A percentile compares a stretch with the other conserved stretches of the same genome.
Conservation (phyloP, 2,888 invertebrate genomes). For the Eupelmus urozonus region DNA sequence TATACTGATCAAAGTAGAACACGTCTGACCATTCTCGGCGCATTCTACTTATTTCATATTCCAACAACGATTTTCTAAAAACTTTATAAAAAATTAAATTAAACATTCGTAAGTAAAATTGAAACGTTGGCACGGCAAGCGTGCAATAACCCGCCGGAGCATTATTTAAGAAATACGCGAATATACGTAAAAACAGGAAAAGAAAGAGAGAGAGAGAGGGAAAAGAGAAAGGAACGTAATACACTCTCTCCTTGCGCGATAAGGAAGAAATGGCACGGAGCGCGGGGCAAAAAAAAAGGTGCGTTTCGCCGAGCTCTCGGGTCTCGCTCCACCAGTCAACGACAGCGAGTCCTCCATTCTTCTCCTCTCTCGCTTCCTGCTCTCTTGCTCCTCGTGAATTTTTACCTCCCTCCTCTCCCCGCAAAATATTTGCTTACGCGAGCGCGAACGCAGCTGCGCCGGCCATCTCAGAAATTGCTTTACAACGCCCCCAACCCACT, state of each 20-base stretch:
- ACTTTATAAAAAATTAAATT: too few relatives aligned
- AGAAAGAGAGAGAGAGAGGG: neutral
- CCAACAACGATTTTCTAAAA: too few relatives aligned
- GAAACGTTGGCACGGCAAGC: too few relatives aligned
- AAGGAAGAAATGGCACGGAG: too few relatives aligned
- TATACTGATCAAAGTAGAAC: too few relatives aligned
- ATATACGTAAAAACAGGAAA: neutral
- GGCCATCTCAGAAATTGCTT: constrained; percentile 31
- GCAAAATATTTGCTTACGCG: constrained; percentile 27
- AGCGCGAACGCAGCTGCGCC: constrained; percentile 10
- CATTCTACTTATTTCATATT: too few relatives aligned
- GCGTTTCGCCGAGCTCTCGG: constrained; percentile 6
- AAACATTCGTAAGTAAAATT: too few relatives aligned
- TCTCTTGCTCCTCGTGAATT: constrained; percentile 25
- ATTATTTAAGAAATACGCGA: too few relatives aligned
- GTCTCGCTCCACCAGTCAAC: constrained; percentile 20
- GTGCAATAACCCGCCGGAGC: too few relatives aligned
- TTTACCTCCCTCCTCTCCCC: constrained; percentile 9
- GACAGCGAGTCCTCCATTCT: constrained; percentile 47
- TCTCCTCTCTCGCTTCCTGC: neutral
- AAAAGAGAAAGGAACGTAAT: constrained; percentile 20
- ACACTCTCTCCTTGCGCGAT: constrained; percentile 11
- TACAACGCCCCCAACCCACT: neutral
- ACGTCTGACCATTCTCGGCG: too few relatives aligned
- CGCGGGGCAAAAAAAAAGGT: too few relatives aligned